These are phyloP conservation scores for Carassius carassius DNA, from an alignment of 2,113 vertebrate genomes.

Conservation along the genomic window DNA sequence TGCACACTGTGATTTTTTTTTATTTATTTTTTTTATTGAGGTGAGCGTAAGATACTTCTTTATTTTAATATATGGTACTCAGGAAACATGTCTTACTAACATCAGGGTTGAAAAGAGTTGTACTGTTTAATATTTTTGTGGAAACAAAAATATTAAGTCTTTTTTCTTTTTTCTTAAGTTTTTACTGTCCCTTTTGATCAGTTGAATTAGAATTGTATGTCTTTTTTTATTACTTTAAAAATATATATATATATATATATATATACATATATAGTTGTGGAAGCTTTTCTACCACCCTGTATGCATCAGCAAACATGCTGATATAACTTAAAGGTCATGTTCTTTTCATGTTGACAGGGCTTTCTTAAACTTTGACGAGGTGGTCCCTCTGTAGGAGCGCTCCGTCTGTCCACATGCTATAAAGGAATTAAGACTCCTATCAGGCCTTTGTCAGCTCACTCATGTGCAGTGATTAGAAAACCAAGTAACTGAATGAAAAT, in stretches of 20 bases:
- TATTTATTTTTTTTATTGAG: no score
- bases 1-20: no score
- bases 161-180: no score
- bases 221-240: no score
- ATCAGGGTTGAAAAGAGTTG: no score
- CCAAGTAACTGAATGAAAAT: constrained; percentile 66
- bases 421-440: constrained; percentile 87
- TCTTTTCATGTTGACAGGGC: constrained; percentile 99
- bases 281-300: constrained; percentile 89
- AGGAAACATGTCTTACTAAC: no score
- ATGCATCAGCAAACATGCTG: constrained; percentile 99
- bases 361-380: constrained; percentile 96
- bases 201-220: no score
- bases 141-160: no score
- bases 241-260: background rate
- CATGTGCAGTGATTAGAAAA: constrained; percentile 88
- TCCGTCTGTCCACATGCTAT: constrained; percentile 64
- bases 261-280: constrained; percentile 54
- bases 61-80: no score
- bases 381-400: constrained; percentile 86
- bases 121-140: no score
- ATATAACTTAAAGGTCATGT: constrained; percentile 99
- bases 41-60: no score
- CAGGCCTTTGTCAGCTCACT: constrained; percentile 79
- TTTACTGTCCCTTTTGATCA: no score